Conservation (phyloP, 1,140 invertebrate genomes). For the Wiebesia pumilae region DNA sequence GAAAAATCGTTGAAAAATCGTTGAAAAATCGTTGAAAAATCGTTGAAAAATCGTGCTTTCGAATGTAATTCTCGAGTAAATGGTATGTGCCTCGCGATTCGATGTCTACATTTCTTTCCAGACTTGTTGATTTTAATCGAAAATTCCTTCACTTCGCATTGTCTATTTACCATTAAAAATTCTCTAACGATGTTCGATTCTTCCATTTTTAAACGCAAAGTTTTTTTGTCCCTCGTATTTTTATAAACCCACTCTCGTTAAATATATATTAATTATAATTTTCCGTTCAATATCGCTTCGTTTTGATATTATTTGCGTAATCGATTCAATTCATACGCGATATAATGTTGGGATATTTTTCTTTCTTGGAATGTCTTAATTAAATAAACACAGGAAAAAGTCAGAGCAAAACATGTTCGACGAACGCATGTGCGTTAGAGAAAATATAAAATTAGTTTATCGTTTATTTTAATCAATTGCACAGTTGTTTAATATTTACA, state of each 20-base stretch:
- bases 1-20: too few relatives aligned
- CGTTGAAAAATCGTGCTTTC: not conserved
- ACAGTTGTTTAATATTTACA: not conserved
- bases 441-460: slow-evolving; percentile 8
- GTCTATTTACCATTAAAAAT: not conserved
- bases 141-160: not conserved
- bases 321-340: not conserved
- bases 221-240: not conserved
- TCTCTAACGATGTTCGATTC: not conserved
- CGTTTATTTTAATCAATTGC: slow-evolving; percentile 21
- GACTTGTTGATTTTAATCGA: not conserved
- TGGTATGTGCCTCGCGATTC: not conserved
- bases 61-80: not conserved
- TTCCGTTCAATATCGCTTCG: not conserved
- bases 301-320: not conserved
- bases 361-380: slow-evolving; percentile 4
- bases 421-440: not conserved
- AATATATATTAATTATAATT: not conserved
- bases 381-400: not conserved
- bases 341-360: not conserved
- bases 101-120: not conserved
- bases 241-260: not conserved
- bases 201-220: not conserved
- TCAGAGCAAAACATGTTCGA: not conserved
- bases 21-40: too few relatives aligned